Conservation (phyloP, 2,113 vertebrate species). For the Mungos mungo region DNA sequence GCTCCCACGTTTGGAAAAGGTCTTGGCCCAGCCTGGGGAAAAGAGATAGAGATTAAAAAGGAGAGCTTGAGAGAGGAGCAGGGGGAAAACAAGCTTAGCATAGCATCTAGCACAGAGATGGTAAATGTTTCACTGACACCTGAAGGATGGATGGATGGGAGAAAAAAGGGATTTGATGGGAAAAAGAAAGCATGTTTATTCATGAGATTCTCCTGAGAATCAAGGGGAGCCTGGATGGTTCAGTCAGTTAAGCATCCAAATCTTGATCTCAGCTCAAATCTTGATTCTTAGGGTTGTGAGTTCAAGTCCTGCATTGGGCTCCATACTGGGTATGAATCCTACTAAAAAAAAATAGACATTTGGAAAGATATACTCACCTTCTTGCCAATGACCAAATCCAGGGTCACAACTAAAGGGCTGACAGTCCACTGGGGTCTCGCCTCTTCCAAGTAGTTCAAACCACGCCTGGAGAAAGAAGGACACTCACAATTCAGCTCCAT, state of each 20-base stretch:
- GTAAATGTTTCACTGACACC: background rate
- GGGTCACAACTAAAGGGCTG: background rate
- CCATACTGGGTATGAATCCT: too few species aligned
- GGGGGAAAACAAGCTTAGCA: background rate
- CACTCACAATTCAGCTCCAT: background rate
- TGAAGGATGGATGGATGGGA: background rate
- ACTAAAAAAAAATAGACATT: background rate
- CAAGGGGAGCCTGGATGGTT: background rate
- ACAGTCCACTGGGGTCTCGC: background rate
- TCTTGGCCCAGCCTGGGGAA: slow-evolving; percentile 28
- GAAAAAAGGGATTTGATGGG: background rate
- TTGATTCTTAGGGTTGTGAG: too few species aligned
- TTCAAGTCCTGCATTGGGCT: too few species aligned
- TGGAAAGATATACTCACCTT: background rate
- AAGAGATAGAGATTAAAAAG: background rate
- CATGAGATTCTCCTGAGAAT: background rate
- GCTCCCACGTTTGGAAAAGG: slow-evolving; percentile 68
- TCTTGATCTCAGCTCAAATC: too few species aligned
- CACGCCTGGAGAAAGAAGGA: background rate
- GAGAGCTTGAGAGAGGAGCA: background rate
- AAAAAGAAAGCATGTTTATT: background rate
- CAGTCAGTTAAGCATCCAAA: too few species aligned
- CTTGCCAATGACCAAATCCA: background rate
- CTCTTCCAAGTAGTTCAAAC: background rate
- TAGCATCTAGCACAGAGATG: background rate